phyloP scores from a whole-genome alignment of 1,140 invertebrate genomes.

The Riptortus pedestris region DNA sequence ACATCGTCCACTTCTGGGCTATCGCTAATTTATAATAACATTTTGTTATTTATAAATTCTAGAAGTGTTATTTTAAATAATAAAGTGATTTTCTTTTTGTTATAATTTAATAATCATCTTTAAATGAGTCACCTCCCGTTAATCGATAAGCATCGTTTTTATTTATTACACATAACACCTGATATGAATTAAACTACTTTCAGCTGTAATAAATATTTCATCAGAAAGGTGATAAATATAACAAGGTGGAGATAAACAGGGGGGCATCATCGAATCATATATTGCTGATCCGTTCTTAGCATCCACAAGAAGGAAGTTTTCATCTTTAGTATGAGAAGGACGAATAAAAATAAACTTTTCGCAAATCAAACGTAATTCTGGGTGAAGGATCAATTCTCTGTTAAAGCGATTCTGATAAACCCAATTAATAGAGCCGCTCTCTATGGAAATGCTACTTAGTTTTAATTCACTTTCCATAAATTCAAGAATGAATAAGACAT shows the following conservation, averaged over 20 bases:
- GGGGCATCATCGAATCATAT: not conserved
- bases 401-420: not conserved
- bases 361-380: not conserved
- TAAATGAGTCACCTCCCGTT: too few relatives aligned
- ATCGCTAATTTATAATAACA: too few relatives aligned
- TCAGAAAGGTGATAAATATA: slow-evolving; percentile 6
- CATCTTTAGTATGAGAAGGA: not conserved
- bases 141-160: too few relatives aligned
- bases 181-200: not conserved
- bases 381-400: not conserved
- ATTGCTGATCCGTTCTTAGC: not conserved
- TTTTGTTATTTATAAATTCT: too few relatives aligned
- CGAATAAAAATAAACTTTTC: not conserved
- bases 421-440: not conserved
- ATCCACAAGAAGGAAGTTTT: not conserved
- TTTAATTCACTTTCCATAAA: not conserved
- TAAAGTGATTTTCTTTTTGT: too few relatives aligned
- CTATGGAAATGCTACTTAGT: not conserved
- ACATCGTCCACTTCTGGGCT: slow-evolving; percentile 1
- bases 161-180: not conserved
- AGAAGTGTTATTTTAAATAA: too few relatives aligned
- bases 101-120: too few relatives aligned
- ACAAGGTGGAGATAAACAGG: not conserved
- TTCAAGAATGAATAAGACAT: not conserved
- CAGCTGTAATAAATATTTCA: slow-evolving; percentile 9